Conservation (phyloP, 2,797 vertebrate genomes). For the Zalophus californianus region DNA sequence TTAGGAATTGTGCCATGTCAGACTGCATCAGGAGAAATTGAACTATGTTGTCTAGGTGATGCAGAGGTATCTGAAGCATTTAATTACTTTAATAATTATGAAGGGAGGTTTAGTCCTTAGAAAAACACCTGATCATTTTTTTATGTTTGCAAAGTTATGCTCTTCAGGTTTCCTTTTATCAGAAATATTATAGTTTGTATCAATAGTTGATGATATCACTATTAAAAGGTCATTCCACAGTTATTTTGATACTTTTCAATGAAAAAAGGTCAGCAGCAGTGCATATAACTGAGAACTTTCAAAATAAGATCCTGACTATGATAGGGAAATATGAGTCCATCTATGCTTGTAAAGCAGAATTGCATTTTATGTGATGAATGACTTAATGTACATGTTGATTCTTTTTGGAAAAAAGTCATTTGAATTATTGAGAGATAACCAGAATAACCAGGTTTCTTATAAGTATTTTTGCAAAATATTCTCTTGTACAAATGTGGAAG, state of each 20-base stretch:
- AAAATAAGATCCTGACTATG: not conserved
- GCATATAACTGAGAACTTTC: not conserved
- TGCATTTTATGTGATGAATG: not conserved
- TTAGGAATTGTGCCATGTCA: not conserved
- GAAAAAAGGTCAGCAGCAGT: not conserved
- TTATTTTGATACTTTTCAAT: not conserved
- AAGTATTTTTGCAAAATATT: not conserved
- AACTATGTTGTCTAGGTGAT: constrained; percentile 2
- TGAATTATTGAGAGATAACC: not conserved
- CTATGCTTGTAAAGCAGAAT: not conserved
- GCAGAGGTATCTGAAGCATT: not conserved
- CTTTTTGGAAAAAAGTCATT: not conserved
- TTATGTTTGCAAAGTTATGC: constrained; percentile 6
- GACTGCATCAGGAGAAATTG: not conserved
- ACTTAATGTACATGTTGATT: not conserved
- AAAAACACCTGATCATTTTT: not conserved
- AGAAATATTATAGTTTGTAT: not conserved
- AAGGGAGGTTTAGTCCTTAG: not conserved
- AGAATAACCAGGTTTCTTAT: not conserved
- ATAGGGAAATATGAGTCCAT: not conserved
- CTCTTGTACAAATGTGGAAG: not conserved
- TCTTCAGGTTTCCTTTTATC: constrained; percentile 13
- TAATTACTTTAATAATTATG: not conserved
- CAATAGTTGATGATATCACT: not conserved
- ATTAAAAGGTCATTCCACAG: constrained; percentile 4